These are phyloP conservation scores for Tichodroma muraria DNA, from an alignment of 2,113 vertebrate species.

Conservation along the genomic window DNA sequence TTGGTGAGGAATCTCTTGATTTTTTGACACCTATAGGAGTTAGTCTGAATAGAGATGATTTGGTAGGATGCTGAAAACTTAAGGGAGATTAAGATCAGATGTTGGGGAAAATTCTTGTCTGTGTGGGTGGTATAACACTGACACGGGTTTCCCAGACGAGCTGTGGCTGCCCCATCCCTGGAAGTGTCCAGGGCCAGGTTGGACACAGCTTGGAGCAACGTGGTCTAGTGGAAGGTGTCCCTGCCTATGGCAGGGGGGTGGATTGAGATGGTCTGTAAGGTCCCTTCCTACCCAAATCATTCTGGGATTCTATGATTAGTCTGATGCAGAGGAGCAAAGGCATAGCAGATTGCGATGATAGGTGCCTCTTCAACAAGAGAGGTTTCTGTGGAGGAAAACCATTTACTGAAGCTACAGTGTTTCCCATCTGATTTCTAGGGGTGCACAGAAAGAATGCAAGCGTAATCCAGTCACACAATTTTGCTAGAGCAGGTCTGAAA, in stretches of 20 bases:
- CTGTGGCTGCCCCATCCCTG: not conserved
- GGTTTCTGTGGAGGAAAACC: not conserved
- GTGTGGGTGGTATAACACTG: not conserved
- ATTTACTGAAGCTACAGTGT: not conserved
- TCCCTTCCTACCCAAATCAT: not conserved
- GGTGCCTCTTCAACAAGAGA: not conserved
- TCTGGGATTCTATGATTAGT: not conserved
- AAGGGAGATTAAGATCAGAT: not conserved
- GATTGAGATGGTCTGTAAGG: not conserved
- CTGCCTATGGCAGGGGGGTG: not conserved
- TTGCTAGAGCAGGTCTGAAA: not conserved
- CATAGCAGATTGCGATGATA: not conserved
- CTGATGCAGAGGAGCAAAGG: not conserved
- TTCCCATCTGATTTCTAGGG: not conserved
- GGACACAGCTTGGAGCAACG: fast-evolving
- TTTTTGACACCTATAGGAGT: not conserved
- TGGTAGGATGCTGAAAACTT: not conserved
- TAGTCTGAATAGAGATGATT: not conserved
- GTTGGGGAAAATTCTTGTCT: not conserved
- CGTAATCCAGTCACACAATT: not conserved
- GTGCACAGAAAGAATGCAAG: not conserved
- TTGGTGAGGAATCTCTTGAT: not conserved
- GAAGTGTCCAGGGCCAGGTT: not conserved
- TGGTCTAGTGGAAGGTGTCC: not conserved
- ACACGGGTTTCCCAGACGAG: not conserved